These are phyloP conservation scores for Zaprionus lachaisei DNA, from an alignment of 1,140 invertebrate genomes.

Conservation along the genomic window DNA sequence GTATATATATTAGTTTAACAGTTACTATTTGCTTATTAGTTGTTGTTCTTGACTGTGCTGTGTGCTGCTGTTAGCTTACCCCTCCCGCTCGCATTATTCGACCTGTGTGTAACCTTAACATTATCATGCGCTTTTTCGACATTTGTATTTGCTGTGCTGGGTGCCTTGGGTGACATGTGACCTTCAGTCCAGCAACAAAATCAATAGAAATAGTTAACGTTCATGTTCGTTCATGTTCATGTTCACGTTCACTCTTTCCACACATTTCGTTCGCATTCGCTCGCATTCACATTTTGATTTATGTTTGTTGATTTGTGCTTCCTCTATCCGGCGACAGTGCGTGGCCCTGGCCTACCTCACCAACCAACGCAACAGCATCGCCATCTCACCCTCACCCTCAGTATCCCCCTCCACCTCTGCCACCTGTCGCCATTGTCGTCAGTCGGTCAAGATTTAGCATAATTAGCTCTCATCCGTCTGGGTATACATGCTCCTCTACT, in stretches of 20 bases:
- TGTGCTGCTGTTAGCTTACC: conserved; percentile 11
- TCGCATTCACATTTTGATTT: conserved; percentile 31
- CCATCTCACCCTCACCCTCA: neutral
- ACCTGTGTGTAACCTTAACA: conserved; percentile 41
- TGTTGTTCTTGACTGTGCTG: conserved; percentile 28
- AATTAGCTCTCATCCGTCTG: conserved; percentile 20
- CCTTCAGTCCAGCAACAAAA: conserved; percentile 79
- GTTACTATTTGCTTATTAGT: conserved; percentile 61
- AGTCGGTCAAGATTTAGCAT: conserved; percentile 25
- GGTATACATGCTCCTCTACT: neutral
- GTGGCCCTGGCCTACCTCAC: conserved; percentile 49
- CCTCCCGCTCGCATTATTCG: conserved; percentile 23
- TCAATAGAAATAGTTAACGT: conserved; percentile 71
- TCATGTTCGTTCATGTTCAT: conserved; percentile 37
- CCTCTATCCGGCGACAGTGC: conserved; percentile 5
- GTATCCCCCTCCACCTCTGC: neutral
- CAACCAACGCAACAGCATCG: conserved; percentile 23
- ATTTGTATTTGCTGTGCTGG: conserved; percentile 36
- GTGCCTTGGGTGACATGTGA: conserved; percentile 59
- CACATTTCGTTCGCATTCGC: conserved; percentile 22
- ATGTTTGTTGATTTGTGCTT: conserved; percentile 22
- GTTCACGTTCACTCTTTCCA: conserved; percentile 31
- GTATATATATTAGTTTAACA: neutral
- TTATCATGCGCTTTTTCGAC: conserved; percentile 47
- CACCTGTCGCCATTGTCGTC: conserved; percentile 40